These are phyloP conservation scores for Sturnira hondurensis DNA, from an alignment of 2,113 vertebrate genomes.

Conservation along the genomic window DNA sequence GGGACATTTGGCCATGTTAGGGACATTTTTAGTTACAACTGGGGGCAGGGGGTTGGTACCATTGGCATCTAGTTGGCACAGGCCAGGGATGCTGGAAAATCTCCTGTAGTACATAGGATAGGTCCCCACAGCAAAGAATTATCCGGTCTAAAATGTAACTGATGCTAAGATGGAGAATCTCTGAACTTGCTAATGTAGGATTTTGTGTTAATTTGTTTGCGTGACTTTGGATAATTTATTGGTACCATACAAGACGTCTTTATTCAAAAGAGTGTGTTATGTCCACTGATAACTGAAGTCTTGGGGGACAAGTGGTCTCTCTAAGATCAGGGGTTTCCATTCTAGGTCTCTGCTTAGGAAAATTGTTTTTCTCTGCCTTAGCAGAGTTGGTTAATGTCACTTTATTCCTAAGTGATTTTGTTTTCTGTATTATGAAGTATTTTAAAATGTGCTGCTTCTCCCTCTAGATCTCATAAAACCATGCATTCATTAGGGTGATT, in stretches of 20 bases:
- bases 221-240: neutral
- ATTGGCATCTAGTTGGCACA: neutral
- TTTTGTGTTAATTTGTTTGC: conserved; percentile 5
- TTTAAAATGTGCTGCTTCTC: neutral
- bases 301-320: neutral
- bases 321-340: neutral
- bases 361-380: neutral
- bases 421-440: neutral
- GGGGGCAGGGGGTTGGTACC: neutral
- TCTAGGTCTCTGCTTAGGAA: conserved; percentile 10
- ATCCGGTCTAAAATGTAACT: neutral
- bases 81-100: neutral
- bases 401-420: neutral
- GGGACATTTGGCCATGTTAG: neutral
- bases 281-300: neutral
- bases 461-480: neutral
- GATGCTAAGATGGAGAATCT: neutral
- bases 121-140: neutral
- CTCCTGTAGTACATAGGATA: neutral
- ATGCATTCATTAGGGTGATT: neutral
- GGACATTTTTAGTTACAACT: neutral
- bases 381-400: neutral
- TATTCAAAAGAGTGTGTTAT: neutral
- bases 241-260: neutral
- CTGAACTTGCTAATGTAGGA: neutral